phyloP scores from a whole-genome alignment of 2,888 invertebrate species.

The Micropterix aruncella region DNA sequence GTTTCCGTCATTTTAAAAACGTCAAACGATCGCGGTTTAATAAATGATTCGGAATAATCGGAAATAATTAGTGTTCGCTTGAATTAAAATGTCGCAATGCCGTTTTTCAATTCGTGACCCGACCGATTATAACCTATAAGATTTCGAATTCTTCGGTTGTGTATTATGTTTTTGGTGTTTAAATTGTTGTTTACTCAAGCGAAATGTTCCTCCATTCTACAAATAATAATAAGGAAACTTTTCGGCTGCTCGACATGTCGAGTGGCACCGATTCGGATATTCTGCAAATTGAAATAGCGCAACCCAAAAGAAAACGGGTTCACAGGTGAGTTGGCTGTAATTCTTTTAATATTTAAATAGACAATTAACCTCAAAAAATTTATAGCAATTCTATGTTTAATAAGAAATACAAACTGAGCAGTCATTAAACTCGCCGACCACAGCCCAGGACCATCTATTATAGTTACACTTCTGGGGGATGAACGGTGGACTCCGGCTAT shows the following conservation, averaged over 20 bases:
- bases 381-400: no score
- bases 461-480: no score
- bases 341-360: no score
- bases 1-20: no score
- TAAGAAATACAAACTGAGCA: no score
- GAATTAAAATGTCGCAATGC: slow-evolving; percentile 1
- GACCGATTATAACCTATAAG: slow-evolving; percentile 1
- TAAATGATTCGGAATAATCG: no score
- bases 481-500: no score
- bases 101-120: slow-evolving; percentile 6
- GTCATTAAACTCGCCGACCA: no score
- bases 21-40: no score
- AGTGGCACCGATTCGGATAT: slow-evolving; percentile 47
- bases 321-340: slow-evolving; percentile 33
- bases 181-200: slow-evolving; percentile 6
- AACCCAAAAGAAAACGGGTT: slow-evolving; percentile 40
- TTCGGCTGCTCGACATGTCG: slow-evolving; percentile 45
- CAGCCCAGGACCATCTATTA: no score
- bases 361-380: no score
- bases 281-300: slow-evolving; percentile 39
- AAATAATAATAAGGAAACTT: slow-evolving; percentile 45
- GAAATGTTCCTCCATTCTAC: slow-evolving; percentile 18
- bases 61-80: no score
- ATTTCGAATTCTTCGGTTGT: not conserved
- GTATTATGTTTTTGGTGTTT: slow-evolving; percentile 3